Evolutionary conservation across 2,113 vertebrate species (phyloP), one percentile per base, ranked within the genome.

Genomic region (Dissostichus mawsoni): DNA sequence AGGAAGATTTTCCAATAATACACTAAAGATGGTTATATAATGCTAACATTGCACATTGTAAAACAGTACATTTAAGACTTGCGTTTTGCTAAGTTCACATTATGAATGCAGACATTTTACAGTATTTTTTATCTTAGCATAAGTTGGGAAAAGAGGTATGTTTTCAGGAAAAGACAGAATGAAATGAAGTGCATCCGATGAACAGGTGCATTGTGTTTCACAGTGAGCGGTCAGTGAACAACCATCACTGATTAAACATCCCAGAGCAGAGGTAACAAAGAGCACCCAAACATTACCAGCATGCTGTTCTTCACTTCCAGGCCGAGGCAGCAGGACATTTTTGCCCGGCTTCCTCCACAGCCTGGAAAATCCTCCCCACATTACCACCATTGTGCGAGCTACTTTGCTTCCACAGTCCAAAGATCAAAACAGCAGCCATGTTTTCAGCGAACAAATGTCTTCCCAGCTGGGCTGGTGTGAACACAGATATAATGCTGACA

Each of bases 401-500:
- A 83, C 84, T 80, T 85, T 87, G 85, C 89, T 94, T 95, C 95
- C 94, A 94, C 94, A 94, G 93, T 94, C 95, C 90, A 93, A 89
- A 91, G 96, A 96, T 96, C 96, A 95, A 95, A 97, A 78, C 94
- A 91, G 92, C 89, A 84, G 89, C 90, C 90, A 93, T 92, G 92
- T 94, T 92, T 91, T 92, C 88, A 92, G 85, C 72, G 89, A 96
- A 95, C 92, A 93, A 96, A 95, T 68, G 76, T 91, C 94, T 84
- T 73, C 86, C 71, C 92, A 93, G 92, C 95, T 92, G 90, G 86
- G 87, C 88, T 84, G 85, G 92, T 89, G 88, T 89, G 93, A 94
- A 95, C 90, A 89, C 79, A 94, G 91, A 94, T 94, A 96, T 96
- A 95, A 94, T 86, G 92, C 92, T 96, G 92, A 92, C 94, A 96